phyloP scores from a whole-genome alignment of 23 tunicate genomes.

The Trididemnum nubilum region DNA sequence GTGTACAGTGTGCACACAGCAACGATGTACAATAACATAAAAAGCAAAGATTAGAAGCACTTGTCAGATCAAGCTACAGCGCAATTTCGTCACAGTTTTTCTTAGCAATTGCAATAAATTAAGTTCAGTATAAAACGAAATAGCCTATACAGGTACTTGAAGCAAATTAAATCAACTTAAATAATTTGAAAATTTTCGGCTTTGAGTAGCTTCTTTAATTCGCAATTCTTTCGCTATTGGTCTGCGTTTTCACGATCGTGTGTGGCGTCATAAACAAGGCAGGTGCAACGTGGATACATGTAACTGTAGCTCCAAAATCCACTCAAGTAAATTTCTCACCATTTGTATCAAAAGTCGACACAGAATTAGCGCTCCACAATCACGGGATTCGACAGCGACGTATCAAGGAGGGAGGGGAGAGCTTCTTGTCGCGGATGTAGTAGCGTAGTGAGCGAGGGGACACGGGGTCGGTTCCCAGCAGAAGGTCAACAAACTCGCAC shows the following conservation, averaged over 20 bases:
- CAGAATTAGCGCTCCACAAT: no score
- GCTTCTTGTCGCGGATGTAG: background rate
- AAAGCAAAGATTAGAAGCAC: no score
- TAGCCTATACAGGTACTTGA: background rate
- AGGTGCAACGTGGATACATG: background rate
- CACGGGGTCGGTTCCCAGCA: background rate
- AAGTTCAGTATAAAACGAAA: no score
- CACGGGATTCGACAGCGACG: background rate
- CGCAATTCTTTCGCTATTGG: no score
- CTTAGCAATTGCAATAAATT: no score
- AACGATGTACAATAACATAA: no score
- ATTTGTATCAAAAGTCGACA: no score
- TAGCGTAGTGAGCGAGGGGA: background rate
- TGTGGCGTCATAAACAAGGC: background rate
- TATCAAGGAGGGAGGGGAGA: background rate
- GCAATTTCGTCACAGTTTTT: no score
- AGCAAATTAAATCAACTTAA: background rate
- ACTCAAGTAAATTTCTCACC: no score
- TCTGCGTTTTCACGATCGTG: no score
- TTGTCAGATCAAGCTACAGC: no score
- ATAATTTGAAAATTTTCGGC: background rate
- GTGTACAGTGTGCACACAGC: no score
- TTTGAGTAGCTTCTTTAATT: background rate
- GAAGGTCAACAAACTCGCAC: background rate
- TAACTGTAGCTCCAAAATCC: background rate